Evolutionary conservation across 1,140 invertebrate genomes (phyloP).

Genomic region (Atta texana): DNA sequence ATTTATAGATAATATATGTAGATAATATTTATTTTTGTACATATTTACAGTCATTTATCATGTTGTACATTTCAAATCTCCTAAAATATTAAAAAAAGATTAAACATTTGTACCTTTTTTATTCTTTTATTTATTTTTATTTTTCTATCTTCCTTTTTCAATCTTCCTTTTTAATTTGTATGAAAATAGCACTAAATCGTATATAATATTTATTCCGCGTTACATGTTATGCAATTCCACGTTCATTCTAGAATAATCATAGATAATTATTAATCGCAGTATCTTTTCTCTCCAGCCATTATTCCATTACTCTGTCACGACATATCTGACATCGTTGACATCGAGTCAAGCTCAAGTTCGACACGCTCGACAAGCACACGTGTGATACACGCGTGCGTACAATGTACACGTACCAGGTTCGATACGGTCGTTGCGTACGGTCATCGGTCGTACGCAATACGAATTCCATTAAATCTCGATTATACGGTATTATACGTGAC

Average conservation of each 20-base stretch:
- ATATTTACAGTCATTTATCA: background rate
- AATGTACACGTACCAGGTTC: background rate
- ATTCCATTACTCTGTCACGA: background rate
- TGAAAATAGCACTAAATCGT: no score
- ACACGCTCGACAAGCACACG: constrained; percentile 33
- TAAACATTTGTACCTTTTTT: background rate
- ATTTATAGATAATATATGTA: background rate
- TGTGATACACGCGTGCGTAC: constrained; percentile 23
- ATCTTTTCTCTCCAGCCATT: background rate
- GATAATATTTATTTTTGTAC: no score
- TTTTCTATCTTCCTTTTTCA: background rate
- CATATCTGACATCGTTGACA: constrained; percentile 21
- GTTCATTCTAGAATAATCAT: background rate
- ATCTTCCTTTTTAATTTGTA: background rate
- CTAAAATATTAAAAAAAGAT: background rate
- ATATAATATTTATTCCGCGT: background rate
- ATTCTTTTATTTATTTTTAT: background rate
- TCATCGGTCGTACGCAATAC: constrained; percentile 24
- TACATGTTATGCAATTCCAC: background rate
- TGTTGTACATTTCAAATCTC: background rate
- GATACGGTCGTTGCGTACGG: constrained; percentile 33
- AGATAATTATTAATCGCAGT: constrained; percentile 36
- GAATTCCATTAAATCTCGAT: constrained; percentile 58
- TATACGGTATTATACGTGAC: constrained; percentile 49
- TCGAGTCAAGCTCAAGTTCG: constrained; percentile 23